Evolutionary conservation across 1,140 invertebrate genomes (phyloP), one percentile per base, ranked within the genome.

Genomic region (Drosophila leontia): DNA sequence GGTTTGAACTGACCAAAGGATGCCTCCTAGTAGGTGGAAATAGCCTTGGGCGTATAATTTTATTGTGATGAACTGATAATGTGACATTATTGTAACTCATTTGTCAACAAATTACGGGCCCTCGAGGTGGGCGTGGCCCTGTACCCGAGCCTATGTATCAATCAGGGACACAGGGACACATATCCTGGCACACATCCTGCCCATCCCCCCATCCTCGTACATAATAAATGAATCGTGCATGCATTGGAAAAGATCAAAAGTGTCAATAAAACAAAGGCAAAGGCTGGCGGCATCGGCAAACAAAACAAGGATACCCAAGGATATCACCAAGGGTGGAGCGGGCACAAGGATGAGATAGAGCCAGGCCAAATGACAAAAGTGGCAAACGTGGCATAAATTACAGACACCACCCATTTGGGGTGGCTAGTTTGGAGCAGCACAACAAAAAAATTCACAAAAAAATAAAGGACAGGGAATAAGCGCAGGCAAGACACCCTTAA

Each of bases 51-150:
- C 83, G 80, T 86, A 75, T 88, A 88, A 88, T 88, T 90, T 85
- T 84, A 90, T 88, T 88, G 85, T 90, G 85, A 88, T 88, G 85
- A 90, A 88, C 85, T 90, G 85, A 88, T 88, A 88, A 88, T 88
- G 85, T 90, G 85, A 88, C 84, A 88, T 88, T 88, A 88, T 90
- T 90, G 84, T 79, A 79, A 83, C 85, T 84, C 84, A 88, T 88
- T 88, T 88, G 84, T 88, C 84, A 88, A 90, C 84, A 90, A 90
- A 88, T 90, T 90, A 88, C 80, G 82, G 72, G 41, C 45, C 62
- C 48, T 50, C 44, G 81, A 57, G 83, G 67, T 82, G 76, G 83
- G 64, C 51, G 70, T 59, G 62, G 48, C 26, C 0, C 63, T n/a
- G 56, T 23, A n/a, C 23, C 41, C 13, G 34, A 53, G 72, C 72